Base-by-base conservation (phyloP, 2,113 vertebrate species). In the Gallinago media region DNA sequence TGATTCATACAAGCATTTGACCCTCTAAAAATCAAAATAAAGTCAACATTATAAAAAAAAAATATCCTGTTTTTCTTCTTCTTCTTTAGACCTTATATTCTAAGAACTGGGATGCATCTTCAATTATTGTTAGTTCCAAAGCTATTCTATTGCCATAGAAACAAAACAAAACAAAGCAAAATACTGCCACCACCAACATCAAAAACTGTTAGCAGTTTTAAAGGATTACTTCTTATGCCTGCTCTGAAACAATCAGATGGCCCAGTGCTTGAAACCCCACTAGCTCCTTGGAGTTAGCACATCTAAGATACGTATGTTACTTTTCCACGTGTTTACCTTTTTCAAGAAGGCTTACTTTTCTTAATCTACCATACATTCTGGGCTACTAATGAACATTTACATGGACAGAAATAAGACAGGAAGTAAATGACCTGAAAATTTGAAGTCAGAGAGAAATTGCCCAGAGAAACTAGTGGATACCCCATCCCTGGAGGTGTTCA, bases 151-250 rank as follows among this genome's bases (percentile, higher is more conserved):
- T 38, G 25, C 19, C 11, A 20, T 49, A 65, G 32, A 83, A 88
- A 47, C 6, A 56, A n/a, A 46, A 31, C 6, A 34, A 36, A 40
- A 15, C 19, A 54, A 38, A 55, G 17, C 19, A 36, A 52, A 52
- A 16, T 6, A 62, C 34, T 8, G 31, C 0, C 8, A 63, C 1
- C 12, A 47, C 0, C 2, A 2, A 1, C 4, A 32, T 15, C 5
- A 73, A 74, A 22, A 31, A 14, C 8, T 58, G 8, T 2, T 20
- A 50, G 15, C 36, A 21, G 2, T 66, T 88, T 76, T 63, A 46
- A 54, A 52, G 22, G 66, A 31, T 66, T 42, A 16, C 15, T 56
- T 17, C 7, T 74, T 71, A 25, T 27, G 23, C 10, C 15, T 32
- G 4, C 6, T 79, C 21, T 63, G 46, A 91, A 65, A 19, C 2